Evolutionary conservation across 1,140 invertebrate species (phyloP).

Genomic region (Zophobas atratus): DNA sequence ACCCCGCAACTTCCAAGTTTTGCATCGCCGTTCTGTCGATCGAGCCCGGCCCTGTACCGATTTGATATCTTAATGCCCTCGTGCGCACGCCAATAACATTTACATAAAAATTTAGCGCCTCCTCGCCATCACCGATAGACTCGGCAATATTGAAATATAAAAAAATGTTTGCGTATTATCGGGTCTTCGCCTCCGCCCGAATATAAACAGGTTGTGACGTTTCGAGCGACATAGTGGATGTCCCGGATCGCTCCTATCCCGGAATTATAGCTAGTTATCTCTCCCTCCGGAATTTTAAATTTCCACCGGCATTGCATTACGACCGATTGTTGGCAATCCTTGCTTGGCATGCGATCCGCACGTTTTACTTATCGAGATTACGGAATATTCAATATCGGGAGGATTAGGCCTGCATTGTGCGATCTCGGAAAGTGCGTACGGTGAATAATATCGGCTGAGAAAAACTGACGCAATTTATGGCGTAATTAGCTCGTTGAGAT

Average conservation of each 20-base stretch:
- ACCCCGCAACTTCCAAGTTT: too few species aligned
- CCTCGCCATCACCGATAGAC: neutral
- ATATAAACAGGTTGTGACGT: constrained; percentile 59
- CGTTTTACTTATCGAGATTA: constrained; percentile 57
- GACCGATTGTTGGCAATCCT: constrained; percentile 53
- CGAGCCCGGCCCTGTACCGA: neutral
- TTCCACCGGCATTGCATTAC: constrained; percentile 47
- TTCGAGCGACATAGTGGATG: constrained; percentile 25
- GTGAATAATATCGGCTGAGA: constrained; percentile 17
- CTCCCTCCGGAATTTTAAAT: constrained; percentile 52
- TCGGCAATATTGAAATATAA: constrained; percentile 59
- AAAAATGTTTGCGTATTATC: constrained; percentile 60
- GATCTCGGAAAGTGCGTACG: constrained; percentile 14
- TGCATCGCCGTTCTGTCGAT: too few species aligned
- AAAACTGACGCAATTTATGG: constrained; percentile 27
- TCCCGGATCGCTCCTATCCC: constrained; percentile 52
- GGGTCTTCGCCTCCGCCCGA: constrained; percentile 55
- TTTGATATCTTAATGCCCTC: constrained; percentile 32
- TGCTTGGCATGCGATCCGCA: constrained; percentile 54
- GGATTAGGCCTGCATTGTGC: constrained; percentile 60
- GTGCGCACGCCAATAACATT: constrained; percentile 22
- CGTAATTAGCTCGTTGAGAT: constrained; percentile 40
- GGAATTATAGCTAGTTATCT: constrained; percentile 59
- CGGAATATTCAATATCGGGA: constrained; percentile 57
- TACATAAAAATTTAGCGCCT: constrained; percentile 45